phyloP scores from a whole-genome alignment of 2,113 vertebrate genomes.

The Triplophysa rosa region DNA sequence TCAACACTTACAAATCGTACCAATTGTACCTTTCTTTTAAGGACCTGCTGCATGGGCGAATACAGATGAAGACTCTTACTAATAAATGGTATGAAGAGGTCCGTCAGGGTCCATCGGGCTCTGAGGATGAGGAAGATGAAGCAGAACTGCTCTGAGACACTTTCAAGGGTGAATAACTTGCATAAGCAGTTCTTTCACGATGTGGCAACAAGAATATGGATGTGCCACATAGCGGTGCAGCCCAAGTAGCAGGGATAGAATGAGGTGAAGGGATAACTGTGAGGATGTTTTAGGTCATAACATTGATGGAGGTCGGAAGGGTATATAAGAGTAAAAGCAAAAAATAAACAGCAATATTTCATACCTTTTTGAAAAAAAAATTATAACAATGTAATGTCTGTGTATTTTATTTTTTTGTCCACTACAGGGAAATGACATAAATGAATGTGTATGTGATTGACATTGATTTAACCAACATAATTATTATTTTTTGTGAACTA shows the following conservation, averaged over 20 bases:
- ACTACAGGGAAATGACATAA: slow-evolving; percentile 1
- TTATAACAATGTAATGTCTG: not conserved
- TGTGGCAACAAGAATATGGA: not conserved
- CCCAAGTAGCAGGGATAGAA: not conserved
- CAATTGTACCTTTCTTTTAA: slow-evolving; percentile 55
- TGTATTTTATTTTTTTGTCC: not conserved
- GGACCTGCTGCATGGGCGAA: slow-evolving; percentile 92
- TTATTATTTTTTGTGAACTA: not conserved
- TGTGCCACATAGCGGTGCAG: too few relatives aligned
- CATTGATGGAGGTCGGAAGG: not conserved
- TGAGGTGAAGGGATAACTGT: not conserved
- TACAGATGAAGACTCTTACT: slow-evolving; percentile 98
- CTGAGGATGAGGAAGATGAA: slow-evolving; percentile 93
- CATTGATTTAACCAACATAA: not conserved
- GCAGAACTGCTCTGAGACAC: slow-evolving; percentile 83
- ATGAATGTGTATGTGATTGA: slow-evolving; percentile 6
- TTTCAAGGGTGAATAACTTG: not conserved
- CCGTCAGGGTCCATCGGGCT: slow-evolving; percentile 94
- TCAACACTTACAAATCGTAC: too few relatives aligned
- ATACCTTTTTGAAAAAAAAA: not conserved
- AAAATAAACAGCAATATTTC: not conserved
- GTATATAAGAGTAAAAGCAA: not conserved
- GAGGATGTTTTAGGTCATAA: not conserved
- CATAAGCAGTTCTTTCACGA: not conserved
- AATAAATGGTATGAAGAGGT: slow-evolving; percentile 99